phyloP scores from a whole-genome alignment of 2,888 invertebrate genomes.

The Aplocera efformata region DNA sequence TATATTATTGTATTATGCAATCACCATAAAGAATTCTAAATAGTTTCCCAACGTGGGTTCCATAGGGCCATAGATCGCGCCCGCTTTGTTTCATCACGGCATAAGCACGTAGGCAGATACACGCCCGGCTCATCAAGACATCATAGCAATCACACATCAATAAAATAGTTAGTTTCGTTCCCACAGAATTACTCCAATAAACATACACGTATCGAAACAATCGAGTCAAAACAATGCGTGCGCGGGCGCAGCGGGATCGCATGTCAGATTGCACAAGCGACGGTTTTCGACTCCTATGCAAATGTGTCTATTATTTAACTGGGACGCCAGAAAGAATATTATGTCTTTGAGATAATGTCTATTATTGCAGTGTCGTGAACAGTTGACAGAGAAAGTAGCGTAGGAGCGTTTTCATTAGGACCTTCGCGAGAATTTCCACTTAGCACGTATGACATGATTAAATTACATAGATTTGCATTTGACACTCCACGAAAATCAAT shows the following conservation, averaged over 20 bases:
- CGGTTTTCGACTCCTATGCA: conserved; percentile 2
- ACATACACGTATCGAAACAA: conserved; percentile 27
- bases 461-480: conserved; percentile 4
- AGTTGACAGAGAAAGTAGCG: conserved; percentile 26
- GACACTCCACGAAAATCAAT: neutral
- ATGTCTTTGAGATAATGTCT: no score
- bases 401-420: conserved; percentile 30
- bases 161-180: conserved; percentile 28
- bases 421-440: conserved; percentile 14
- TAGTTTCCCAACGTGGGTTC: no score
- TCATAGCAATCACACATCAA: conserved; percentile 22
- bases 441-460: conserved; percentile 5
- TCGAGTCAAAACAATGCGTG: conserved; percentile 28
- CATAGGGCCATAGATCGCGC: conserved; percentile 6
- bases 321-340: no score
- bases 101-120: conserved; percentile 14
- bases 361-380: conserved; percentile 2
- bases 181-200: conserved; percentile 24
- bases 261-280: conserved; percentile 16
- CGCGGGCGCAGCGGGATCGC: conserved; percentile 25
- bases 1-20: no score
- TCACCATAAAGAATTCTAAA: no score
- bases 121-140: conserved; percentile 16
- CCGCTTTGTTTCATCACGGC: conserved; percentile 11
- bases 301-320: no score